Evolutionary conservation across 2,113 vertebrate species (phyloP).

Genomic region (Synchiropus splendidus): DNA sequence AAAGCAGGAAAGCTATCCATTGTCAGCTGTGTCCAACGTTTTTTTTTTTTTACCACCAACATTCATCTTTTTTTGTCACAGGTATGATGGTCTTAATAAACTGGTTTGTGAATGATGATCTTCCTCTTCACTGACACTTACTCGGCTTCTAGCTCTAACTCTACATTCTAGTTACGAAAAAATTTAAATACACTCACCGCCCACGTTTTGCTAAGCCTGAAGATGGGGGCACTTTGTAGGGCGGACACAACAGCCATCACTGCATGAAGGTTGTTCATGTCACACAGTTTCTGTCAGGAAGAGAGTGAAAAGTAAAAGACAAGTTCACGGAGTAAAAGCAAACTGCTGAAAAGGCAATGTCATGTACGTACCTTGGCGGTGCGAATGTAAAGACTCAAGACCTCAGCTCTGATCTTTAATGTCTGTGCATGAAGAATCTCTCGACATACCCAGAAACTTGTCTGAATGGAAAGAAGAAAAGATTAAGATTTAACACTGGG

Average conservation of each 20-base stretch:
- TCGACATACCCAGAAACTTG: conserved; percentile 97
- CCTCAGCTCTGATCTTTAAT: conserved; percentile 96
- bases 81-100: too few relatives aligned
- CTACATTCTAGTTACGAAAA: neutral
- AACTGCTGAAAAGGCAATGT: neutral
- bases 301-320: neutral
- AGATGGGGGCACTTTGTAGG: conserved; percentile 94
- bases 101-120: too few relatives aligned
- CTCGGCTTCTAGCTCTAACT: conserved; percentile 11
- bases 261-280: conserved; percentile 94
- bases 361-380: conserved; percentile 82
- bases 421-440: conserved; percentile 97
- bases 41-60: neutral
- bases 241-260: conserved; percentile 96
- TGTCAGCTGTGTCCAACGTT: too few relatives aligned
- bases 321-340: neutral
- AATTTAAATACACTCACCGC: conserved; percentile 76
- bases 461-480: conserved; percentile 61
- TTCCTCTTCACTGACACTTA: too few relatives aligned
- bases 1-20: too few relatives aligned
- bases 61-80: conserved; percentile 1
- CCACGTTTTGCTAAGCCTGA: conserved; percentile 94
- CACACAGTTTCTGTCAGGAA: conserved; percentile 81
- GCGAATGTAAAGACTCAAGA: conserved; percentile 96
- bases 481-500: too few relatives aligned